These are phyloP conservation scores for Microcebus griseorufus DNA, from an alignment of 2,113 vertebrate species.

Conservation along the genomic window DNA sequence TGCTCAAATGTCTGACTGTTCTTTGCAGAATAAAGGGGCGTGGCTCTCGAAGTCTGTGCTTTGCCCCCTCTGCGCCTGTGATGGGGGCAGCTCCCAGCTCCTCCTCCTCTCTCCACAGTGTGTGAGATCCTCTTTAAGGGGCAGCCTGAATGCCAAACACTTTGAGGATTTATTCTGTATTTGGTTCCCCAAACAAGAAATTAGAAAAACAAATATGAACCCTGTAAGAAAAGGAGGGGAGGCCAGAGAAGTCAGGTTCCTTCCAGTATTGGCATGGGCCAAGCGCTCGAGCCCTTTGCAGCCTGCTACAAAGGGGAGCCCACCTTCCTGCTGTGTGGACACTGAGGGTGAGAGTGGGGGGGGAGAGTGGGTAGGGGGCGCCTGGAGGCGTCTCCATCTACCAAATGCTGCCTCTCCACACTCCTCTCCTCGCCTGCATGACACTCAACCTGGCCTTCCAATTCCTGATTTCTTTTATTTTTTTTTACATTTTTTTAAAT, in stretches of 20 bases:
- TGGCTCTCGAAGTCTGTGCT: neutral
- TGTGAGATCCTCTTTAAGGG: neutral
- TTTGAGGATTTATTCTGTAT: neutral
- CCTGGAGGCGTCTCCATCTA: neutral
- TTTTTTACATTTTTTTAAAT: too few species aligned
- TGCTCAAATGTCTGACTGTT: neutral
- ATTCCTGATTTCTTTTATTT: neutral
- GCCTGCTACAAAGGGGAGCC: neutral
- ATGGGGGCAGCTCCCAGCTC: neutral
- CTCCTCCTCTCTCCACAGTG: neutral
- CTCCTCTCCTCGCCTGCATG: neutral
- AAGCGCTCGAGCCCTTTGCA: neutral
- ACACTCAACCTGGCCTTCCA: neutral
- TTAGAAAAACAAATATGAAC: neutral
- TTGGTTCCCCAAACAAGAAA: neutral
- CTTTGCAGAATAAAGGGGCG: neutral
- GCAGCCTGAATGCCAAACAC: neutral
- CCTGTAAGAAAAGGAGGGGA: neutral
- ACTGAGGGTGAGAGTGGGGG: neutral
- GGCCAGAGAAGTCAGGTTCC: neutral
- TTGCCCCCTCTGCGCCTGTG: neutral
- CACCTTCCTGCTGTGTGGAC: neutral
- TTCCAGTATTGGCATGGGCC: neutral
- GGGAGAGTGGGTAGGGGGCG: rapidly evolving
- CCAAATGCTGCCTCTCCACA: neutral